These are phyloP conservation scores for Calliopum simillimum DNA, from an alignment of 2,888 invertebrate species.

Conservation along the genomic window DNA sequence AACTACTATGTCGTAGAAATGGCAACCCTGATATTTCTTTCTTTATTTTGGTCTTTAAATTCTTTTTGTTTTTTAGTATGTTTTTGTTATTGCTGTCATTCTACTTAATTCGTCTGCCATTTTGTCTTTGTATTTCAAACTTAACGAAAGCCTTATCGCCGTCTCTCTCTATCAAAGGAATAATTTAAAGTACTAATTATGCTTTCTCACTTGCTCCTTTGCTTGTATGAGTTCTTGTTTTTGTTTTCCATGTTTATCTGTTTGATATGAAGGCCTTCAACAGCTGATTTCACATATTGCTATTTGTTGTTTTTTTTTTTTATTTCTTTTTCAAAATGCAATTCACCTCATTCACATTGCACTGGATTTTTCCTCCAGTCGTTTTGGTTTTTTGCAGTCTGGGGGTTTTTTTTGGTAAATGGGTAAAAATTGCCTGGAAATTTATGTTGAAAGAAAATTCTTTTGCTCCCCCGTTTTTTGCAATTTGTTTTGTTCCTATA, in stretches of 20 bases:
- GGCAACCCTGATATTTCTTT: not conserved
- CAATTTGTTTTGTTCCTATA: too few species aligned
- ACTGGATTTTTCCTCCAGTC: too few species aligned
- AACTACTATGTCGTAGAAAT: not conserved
- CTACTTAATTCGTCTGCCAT: slow-evolving; percentile 45
- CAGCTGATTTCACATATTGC: slow-evolving; percentile 16
- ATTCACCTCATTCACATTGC: too few species aligned
- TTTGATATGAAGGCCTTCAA: not conserved
- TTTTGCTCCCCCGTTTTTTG: too few species aligned
- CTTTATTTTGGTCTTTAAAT: slow-evolving; percentile 7
- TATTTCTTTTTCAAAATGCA: not conserved
- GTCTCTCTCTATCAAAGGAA: slow-evolving; percentile 42
- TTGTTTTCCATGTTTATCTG: not conserved
- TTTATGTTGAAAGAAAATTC: too few species aligned
- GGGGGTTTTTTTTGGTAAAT: too few species aligned
- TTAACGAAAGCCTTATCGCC: slow-evolving; percentile 23
- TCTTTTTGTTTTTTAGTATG: not conserved
- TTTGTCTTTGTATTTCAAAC: slow-evolving; percentile 29
- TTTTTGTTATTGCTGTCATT: slow-evolving; percentile 22
- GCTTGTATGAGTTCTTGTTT: too few species aligned
- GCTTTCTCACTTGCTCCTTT: too few species aligned
- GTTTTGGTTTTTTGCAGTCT: too few species aligned
- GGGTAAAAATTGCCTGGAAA: too few species aligned
- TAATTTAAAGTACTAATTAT: not conserved
- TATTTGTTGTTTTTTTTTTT: slow-evolving; percentile 6